Percentiles rank a stretch among this genome's conserved stretches.
phyloP scores from a whole-genome alignment of 2,797 vertebrate genomes.

The Microctenopoma steveboyesi region DNA sequence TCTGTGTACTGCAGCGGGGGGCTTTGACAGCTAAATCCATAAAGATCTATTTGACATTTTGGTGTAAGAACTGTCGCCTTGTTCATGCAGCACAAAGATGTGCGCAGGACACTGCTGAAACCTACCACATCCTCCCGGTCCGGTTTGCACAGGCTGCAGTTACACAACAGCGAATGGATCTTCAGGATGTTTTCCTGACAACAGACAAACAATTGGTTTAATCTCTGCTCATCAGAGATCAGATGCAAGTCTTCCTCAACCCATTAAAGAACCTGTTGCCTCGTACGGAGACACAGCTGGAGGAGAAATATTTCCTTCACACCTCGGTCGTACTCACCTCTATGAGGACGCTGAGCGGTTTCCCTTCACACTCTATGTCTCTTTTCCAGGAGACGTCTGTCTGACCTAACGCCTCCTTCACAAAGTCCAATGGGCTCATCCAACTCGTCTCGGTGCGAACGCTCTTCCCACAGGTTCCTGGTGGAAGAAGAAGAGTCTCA shows the following conservation, averaged over 20 bases:
- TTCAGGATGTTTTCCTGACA: slow-evolving; percentile 49
- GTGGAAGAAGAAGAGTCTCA: no score
- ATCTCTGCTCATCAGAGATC: no score
- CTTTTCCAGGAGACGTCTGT: slow-evolving; percentile 64
- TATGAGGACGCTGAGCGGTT: slow-evolving; percentile 56
- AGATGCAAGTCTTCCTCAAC: no score
- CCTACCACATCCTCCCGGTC: slow-evolving; percentile 47
- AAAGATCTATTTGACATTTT: no score
- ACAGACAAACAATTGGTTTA: no score
- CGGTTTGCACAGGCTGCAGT: slow-evolving; percentile 28
- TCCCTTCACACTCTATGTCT: slow-evolving; percentile 69
- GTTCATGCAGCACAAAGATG: no score
- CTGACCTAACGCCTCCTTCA: slow-evolving; percentile 13
- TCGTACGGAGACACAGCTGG: no score
- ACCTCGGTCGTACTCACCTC: slow-evolving; percentile 52
- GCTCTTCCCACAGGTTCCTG: slow-evolving; percentile 72
- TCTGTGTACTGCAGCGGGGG: no score
- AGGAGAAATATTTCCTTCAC: no score
- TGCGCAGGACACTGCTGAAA: background rate
- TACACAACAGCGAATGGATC: slow-evolving; percentile 30
- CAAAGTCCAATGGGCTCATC: slow-evolving; percentile 75
- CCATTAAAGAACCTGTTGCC: no score
- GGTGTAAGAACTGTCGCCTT: no score
- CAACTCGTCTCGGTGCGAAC: slow-evolving; percentile 75
- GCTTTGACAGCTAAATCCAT: no score